A percentile compares a stretch with the other conserved stretches of the same genome.
Conservation (phyloP, 2,113 vertebrate species). For the Chiloscyllium plagiosum region DNA sequence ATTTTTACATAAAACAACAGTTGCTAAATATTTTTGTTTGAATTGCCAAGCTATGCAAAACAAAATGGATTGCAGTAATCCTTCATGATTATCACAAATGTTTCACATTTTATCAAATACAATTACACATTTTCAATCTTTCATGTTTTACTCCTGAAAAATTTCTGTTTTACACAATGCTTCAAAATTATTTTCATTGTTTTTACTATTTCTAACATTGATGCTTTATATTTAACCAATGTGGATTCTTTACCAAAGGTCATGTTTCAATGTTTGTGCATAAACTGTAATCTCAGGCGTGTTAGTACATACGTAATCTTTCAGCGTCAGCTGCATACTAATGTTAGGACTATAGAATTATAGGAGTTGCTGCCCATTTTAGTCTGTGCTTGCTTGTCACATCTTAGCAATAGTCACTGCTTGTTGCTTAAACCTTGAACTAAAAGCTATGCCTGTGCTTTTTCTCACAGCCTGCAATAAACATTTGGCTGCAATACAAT, state of each 20-base stretch:
- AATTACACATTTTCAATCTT: background rate
- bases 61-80: background rate
- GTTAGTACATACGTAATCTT: no score
- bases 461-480: background rate
- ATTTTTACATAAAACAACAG: background rate
- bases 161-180: background rate
- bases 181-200: background rate
- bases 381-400: no score
- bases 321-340: background rate
- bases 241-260: background rate
- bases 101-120: background rate
- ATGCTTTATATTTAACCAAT: background rate
- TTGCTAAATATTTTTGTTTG: background rate
- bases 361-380: background rate
- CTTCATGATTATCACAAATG: background rate
- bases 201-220: background rate
- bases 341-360: background rate
- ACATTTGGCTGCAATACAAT: background rate
- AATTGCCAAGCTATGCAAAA: background rate
- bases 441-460: background rate
- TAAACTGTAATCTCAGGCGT: background rate
- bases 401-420: background rate
- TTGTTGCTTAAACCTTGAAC: background rate
- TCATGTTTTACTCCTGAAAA: background rate
- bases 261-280: background rate